Conservation (phyloP, 1,140 invertebrate species). For the Brachionus plicatilis region DNA sequence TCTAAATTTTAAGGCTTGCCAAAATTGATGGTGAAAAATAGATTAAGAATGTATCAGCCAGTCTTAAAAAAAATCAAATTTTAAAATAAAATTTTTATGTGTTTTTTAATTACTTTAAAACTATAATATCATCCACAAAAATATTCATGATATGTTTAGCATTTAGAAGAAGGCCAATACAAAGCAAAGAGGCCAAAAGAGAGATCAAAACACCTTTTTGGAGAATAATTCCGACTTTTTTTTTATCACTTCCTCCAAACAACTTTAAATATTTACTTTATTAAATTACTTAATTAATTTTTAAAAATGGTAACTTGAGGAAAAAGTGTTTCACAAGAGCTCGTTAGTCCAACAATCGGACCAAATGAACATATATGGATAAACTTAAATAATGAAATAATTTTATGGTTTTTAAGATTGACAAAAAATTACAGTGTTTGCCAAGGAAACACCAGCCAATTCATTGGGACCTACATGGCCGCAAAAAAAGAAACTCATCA, state of each 20-base stretch:
- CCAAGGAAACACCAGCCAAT: not conserved
- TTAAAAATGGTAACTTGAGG: not conserved
- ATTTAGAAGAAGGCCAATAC: not conserved
- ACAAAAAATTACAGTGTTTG: not conserved
- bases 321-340: not conserved
- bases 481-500: constrained; percentile 35
- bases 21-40: constrained; percentile 22
- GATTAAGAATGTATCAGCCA: not conserved
- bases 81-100: not conserved
- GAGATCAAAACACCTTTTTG: not conserved
- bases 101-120: not conserved
- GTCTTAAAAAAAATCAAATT: not conserved
- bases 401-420: not conserved
- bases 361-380: constrained; percentile 2
- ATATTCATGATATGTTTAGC: not conserved
- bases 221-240: constrained; percentile 6
- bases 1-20: not conserved
- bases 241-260: not conserved
- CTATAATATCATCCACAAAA: not conserved
- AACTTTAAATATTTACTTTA: not conserved
- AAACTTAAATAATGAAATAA: not conserved
- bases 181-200: not conserved
- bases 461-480: constrained; percentile 3
- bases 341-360: not conserved
- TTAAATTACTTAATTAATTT: not conserved